phyloP scores from a whole-genome alignment of 1,140 invertebrate species.

The Helicorthomorpha holstii region DNA sequence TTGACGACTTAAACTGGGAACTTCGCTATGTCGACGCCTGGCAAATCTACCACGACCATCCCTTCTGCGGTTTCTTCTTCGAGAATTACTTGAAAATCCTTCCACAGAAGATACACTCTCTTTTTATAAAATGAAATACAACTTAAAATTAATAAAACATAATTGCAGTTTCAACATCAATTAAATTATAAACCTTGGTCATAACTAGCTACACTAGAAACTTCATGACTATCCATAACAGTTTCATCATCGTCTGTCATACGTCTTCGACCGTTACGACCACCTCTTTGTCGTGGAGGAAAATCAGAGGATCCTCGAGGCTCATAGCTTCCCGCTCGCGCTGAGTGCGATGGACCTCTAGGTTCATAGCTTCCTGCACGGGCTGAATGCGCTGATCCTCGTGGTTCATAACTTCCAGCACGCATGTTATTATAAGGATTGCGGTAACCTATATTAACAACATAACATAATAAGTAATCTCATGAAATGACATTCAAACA shows the following conservation, averaged over 20 bases:
- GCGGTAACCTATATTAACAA: too few relatives aligned
- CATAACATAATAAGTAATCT: too few relatives aligned
- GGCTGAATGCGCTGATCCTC: too few relatives aligned
- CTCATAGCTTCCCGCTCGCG: constrained; percentile 29
- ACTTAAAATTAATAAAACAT: not conserved
- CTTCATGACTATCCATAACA: constrained; percentile 55
- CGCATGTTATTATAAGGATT: not conserved
- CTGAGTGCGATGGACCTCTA: not conserved
- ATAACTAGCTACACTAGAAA: constrained; percentile 43
- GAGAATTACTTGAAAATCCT: not conserved
- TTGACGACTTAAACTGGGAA: not conserved
- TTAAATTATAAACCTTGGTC: constrained; percentile 41
- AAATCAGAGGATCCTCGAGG: constrained; percentile 36
- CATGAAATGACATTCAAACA: too few relatives aligned
- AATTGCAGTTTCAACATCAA: not conserved
- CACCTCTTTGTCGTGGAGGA: constrained; percentile 33
- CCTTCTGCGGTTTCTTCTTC: not conserved
- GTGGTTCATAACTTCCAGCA: constrained; percentile 34
- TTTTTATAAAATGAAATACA: constrained; percentile 8
- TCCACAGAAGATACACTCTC: constrained; percentile 17
- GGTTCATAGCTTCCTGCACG: too few relatives aligned
- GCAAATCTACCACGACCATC: not conserved
- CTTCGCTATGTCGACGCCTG: not conserved
- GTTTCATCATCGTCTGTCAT: constrained; percentile 62
- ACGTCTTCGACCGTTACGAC: constrained; percentile 43